Evolutionary conservation across 2,888 invertebrate species (phyloP), one percentile per base, ranked within the genome.

Genomic region (Eugnorisma glareosa): DNA sequence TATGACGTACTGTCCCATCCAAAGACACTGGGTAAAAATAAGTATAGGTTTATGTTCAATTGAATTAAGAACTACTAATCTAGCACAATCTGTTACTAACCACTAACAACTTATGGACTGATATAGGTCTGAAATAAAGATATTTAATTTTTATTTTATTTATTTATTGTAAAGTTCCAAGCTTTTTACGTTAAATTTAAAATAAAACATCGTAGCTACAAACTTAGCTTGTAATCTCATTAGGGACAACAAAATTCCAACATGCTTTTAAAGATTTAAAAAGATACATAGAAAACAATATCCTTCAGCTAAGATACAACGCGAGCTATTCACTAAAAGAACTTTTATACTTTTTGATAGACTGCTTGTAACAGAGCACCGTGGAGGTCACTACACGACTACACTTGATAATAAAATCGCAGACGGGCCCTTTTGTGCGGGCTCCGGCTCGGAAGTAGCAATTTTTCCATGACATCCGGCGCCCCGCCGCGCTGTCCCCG

Each of bases 391-490:
- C 86, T 93, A 92, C 91, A 92, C 93, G 94, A 93, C 86, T 94
- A 92, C 91, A 92, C 93, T 93, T 93, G 91, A 92, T 94, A 94
- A 94, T 94, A 94, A 94, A 93, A 93, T 94, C 89, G 90, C 89
- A 93, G 91, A 92, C 93, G 91, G 92, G 90, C 92, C 93, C 93
- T 92, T 94, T 94, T 93, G 94, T 93, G 92, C 88, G 90, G 89
- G 88, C 90, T 89, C 91, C 91, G 93, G 91, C 89, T 93, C 94
- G 95, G 95, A 95, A 94, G 95, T 94, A 94, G 94, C 95, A 95
- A 95, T 95, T 95, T 95, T 95, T 95, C 94, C 94, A 90, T 93
- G 94, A 94, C 94, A 94, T 94, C 95, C 94, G 94, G 94, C 87
- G 91, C 92, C 94, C 95, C 91, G 94, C 92, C 88, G 93, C 89